A percentile compares a stretch with the other conserved stretches of the same genome.
Conservation (phyloP, 92 coral and sea anemone species). For the Plumapathes pennacea region DNA sequence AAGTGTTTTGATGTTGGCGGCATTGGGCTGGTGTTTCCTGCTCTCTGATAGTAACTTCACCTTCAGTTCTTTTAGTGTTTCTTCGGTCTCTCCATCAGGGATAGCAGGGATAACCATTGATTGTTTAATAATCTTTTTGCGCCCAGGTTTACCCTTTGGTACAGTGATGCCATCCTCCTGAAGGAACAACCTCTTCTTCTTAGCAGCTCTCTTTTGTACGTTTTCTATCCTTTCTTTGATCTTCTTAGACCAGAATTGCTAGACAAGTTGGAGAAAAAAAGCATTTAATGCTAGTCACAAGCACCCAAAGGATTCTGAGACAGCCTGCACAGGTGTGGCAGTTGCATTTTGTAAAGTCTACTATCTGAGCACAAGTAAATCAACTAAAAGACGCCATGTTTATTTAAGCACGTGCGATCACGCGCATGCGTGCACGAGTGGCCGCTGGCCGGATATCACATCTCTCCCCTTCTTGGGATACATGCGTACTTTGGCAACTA, state of each 20-base stretch:
- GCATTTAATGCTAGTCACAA: too few relatives aligned
- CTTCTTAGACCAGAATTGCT: conserved; percentile 43
- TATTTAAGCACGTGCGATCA: too few relatives aligned
- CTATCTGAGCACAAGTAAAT: too few relatives aligned
- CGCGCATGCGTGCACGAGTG: too few relatives aligned
- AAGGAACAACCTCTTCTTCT: conserved; percentile 3
- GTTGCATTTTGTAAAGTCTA: too few relatives aligned
- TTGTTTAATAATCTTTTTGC: not conserved
- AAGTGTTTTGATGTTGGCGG: not conserved
- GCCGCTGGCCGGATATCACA: too few relatives aligned
- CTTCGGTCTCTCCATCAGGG: conserved; percentile 24
- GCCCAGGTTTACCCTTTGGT: conserved; percentile 12
- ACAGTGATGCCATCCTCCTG: conserved; percentile 7
- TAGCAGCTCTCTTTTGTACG: conserved; percentile 2
- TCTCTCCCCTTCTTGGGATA: too few relatives aligned
- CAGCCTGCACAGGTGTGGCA: too few relatives aligned
- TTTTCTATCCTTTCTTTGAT: conserved; percentile 16
- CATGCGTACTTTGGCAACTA: too few relatives aligned
- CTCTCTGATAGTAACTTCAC: not conserved
- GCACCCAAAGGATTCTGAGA: too few relatives aligned
- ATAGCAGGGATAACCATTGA: conserved; percentile 3
- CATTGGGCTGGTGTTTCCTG: not conserved
- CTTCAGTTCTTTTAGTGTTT: conserved; percentile 4
- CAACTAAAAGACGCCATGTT: too few relatives aligned
- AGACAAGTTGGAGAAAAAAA: too few relatives aligned